A percentile compares a stretch with the other conserved stretches of the same genome.
Evolutionary conservation across 1,140 invertebrate species (phyloP).

Genomic region (Grapholita molesta): DNA sequence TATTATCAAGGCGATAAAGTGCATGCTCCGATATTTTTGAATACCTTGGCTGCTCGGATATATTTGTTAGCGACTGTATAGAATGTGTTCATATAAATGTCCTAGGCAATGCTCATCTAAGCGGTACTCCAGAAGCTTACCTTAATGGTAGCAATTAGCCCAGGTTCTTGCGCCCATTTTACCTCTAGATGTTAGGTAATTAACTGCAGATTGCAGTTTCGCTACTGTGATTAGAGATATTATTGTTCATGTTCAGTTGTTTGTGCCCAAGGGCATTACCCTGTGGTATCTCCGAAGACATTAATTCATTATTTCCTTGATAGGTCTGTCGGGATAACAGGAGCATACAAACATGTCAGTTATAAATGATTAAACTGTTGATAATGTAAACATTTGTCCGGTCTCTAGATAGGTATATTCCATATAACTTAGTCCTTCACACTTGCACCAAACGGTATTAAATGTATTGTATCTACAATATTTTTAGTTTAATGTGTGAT

Average conservation of each 20-base stretch:
- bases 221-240: neutral
- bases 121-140: neutral
- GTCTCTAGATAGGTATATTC: neutral
- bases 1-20: too few species aligned
- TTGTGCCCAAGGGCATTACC: constrained; percentile 1
- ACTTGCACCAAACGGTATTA: too few species aligned
- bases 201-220: constrained; percentile 6
- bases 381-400: constrained; percentile 5
- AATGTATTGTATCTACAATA: too few species aligned
- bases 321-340: constrained; percentile 1
- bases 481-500: too few species aligned
- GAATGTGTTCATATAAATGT: neutral
- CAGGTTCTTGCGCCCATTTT: constrained; percentile 5
- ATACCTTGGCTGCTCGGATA: too few species aligned
- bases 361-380: neutral
- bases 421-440: neutral
- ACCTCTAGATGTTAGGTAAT: constrained; percentile 7
- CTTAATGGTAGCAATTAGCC: neutral
- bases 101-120: neutral
- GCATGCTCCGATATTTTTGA: too few species aligned
- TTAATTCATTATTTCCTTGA: constrained; percentile 10
- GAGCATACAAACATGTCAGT: neutral
- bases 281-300: neutral
- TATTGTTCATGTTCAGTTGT: constrained; percentile 11
- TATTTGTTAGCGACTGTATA: neutral